Evolutionary conservation across 2,888 invertebrate genomes (phyloP), one percentile per base, ranked within the genome.

Genomic region (Amphipoea oculea): DNA sequence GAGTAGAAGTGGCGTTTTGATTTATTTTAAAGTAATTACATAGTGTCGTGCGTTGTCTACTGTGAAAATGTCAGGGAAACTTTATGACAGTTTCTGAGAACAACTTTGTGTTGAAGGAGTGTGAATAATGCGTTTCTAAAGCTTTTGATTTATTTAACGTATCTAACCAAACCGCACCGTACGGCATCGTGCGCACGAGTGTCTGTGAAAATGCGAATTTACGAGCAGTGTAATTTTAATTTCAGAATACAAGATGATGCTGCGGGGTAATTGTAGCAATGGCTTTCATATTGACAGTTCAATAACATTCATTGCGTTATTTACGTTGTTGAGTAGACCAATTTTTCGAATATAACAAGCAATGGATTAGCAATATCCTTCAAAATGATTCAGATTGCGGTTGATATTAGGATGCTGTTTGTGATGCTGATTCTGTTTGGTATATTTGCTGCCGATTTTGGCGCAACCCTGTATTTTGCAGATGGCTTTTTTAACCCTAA

Each of bases 131-230:
- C 36, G 54, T 17, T 45, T 77, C 62, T 51, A 63, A 76, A 48
- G 36, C 42, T 54, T 76, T 45, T 36, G 29, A 54, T 65, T 76
- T 68, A 67, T 76, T 76, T 42, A 23, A 12, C n/a, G 11, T 65
- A 36, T 40, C 2, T 40, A 40, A 65, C 45, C 20, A 66, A 60
- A 40, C 45, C 23, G n/a, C 40, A 54, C 23, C 36, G 29, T 77
- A 54, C 11, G n/a, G 42, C n/a, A 66, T 45, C n/a, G 65, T 67
- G 45, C 77, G 48, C 4, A 36, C 45, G 65, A 67, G 45, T 66
- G 48, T 4, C 57, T 78, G 36, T 40, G 65, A 14, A 45, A 57
- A 29, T 60, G 36, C 17, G 42, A 75, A 75, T 75, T 63, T 29
- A 65, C 20, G 42, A 23, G 29, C 40, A 7, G 4, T 45, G 45